phyloP scores from a whole-genome alignment of 1,140 invertebrate species.

The Grapholita molesta region DNA sequence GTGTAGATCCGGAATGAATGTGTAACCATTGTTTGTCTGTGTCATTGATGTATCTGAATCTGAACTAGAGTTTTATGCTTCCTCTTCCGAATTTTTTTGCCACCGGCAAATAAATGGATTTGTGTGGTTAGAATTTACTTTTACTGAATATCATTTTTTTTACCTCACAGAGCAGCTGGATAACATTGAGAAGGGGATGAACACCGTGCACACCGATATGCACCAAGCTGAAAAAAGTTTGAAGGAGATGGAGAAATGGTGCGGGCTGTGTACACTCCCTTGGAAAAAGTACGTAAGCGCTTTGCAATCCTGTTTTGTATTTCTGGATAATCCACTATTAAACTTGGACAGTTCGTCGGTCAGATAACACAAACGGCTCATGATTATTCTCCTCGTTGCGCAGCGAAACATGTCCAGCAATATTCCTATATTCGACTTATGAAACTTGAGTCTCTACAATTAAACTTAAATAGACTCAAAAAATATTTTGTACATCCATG shows the following conservation, averaged over 20 bases:
- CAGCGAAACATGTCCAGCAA: too few relatives aligned
- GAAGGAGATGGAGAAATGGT: constrained; percentile 12
- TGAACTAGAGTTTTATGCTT: neutral
- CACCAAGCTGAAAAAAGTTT: constrained; percentile 7
- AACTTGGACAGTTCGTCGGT: too few relatives aligned
- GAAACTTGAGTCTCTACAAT: too few relatives aligned
- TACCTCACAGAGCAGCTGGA: constrained; percentile 4
- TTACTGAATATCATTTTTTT: neutral
- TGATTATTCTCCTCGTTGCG: too few relatives aligned
- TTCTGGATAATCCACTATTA: neutral
- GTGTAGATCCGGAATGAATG: constrained; percentile 13
- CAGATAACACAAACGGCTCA: too few relatives aligned
- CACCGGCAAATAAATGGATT: constrained; percentile 1
- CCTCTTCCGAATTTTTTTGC: neutral
- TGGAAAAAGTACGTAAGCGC: constrained; percentile 93
- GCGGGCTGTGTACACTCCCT: constrained; percentile 96
- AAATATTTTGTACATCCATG: too few relatives aligned
- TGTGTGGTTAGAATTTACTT: neutral
- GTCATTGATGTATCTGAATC: neutral
- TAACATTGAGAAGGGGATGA: constrained; percentile 10
- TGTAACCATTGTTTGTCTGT: constrained; percentile 6
- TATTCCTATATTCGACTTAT: too few relatives aligned
- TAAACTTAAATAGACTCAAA: too few relatives aligned
- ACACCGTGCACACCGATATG: constrained; percentile 4
- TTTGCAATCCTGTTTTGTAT: neutral